These are phyloP conservation scores for Dysidea cf. avara DNA, from an alignment of 37 sponge, comb jelly and placozoan genomes.

Conservation along the genomic window DNA sequence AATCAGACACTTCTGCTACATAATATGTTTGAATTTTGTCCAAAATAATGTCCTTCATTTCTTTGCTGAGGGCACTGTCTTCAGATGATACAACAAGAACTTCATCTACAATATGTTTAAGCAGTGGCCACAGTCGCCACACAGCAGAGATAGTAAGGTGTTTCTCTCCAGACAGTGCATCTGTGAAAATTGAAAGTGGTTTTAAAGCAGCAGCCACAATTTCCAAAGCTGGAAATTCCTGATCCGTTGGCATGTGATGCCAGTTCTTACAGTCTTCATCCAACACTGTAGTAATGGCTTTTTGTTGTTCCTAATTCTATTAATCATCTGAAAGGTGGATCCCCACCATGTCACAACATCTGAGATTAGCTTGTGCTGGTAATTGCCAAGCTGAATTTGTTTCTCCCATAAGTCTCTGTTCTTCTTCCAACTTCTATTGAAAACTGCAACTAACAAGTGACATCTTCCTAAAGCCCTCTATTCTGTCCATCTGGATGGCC, in stretches of 20 bases:
- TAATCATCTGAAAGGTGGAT: conserved; percentile 28
- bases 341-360: conserved; percentile 25
- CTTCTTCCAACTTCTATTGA: too few species aligned
- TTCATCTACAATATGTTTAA: too few species aligned
- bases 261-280: conserved; percentile 33
- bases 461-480: conserved; percentile 20
- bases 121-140: neutral
- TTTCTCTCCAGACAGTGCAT: conserved; percentile 40
- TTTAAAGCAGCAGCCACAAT: conserved; percentile 24
- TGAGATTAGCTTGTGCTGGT: conserved; percentile 19
- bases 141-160: conserved; percentile 31
- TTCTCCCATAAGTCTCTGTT: conserved; percentile 30
- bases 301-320: conserved; percentile 29
- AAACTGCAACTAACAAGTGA: conserved; percentile 34
- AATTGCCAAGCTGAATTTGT: conserved; percentile 18
- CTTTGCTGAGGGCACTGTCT: neutral
- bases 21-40: neutral
- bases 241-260: conserved; percentile 29
- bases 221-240: conserved; percentile 22
- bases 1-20: neutral
- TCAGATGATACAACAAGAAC: neutral
- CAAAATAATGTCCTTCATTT: conserved; percentile 15
- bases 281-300: conserved; percentile 28
- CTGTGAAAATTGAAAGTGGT: conserved; percentile 21
- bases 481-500: neutral